Conservation (phyloP, 2,797 vertebrate species). For the Synanceia verrucosa region DNA sequence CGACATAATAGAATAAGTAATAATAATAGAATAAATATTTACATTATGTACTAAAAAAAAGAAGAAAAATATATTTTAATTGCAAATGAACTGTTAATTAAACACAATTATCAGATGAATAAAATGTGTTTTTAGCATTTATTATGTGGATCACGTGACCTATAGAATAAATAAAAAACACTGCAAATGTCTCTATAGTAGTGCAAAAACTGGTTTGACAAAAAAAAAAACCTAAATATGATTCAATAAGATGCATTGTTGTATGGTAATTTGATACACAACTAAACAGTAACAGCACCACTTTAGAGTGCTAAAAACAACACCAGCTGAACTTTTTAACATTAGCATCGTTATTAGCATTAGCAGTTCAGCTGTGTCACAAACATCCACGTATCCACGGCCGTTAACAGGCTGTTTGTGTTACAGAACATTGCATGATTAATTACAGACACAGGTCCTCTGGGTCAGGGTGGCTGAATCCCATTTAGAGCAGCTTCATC, state of each 20-base stretch:
- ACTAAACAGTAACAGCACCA: rapidly evolving
- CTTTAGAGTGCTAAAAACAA: not conserved
- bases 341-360: not conserved
- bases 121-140: too few species aligned
- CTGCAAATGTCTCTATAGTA: too few species aligned
- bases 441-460: slow-evolving; percentile 41
- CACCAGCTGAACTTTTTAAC: not conserved
- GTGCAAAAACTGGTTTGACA: too few species aligned
- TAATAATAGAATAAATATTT: too few species aligned
- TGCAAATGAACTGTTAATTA: too few species aligned
- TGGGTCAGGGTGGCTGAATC: slow-evolving; percentile 50
- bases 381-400: slow-evolving; percentile 12
- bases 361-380: not conserved
- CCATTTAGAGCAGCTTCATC: slow-evolving; percentile 52
- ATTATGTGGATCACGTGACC: too few species aligned
- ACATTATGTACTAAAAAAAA: too few species aligned
- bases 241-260: not conserved
- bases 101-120: too few species aligned
- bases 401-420: slow-evolving; percentile 46
- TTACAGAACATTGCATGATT: slow-evolving; percentile 54
- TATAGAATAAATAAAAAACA: too few species aligned
- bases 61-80: too few species aligned
- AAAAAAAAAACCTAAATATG: not conserved
- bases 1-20: too few species aligned
- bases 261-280: not conserved